Base-by-base conservation (phyloP, 2,797 vertebrate genomes). In the Pangasius larnaudii region DNA sequence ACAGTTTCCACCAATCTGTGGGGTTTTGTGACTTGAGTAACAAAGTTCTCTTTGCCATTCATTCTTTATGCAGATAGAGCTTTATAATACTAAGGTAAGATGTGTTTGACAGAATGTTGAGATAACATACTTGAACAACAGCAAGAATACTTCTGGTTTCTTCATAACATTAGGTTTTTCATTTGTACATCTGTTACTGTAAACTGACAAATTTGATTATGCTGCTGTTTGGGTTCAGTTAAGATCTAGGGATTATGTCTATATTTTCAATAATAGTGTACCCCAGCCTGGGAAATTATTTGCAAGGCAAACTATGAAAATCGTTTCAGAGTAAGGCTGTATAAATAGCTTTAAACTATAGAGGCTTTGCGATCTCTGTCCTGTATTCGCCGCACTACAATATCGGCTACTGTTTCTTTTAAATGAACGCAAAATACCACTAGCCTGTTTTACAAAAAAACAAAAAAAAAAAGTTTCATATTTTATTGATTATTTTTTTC, bases 101-200 rank as follows among this genome's bases (percentile, higher is more conserved):
- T 71, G 30, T 5, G 90, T 93, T 46, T 2, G 59, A 56, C 46
- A 56, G 79, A 39, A 58, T 6, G 16, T 51, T 88, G 74, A 93
- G 93, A 90, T 92, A 90, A 93, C 91, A 93, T 96, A 96, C 95
- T 95, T 96, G 95, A 96, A 96, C 90, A 93, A 93, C 93, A 94
- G 93, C 93, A 94, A 92, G 93, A 91, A 94, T 71, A 92, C 65
- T 92, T 91, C 90, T 89, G 89, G 86, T 93, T 96, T 93, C 61
- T 89, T 78, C 19, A 36, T 33, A 59, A 65, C 91, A 91, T 93
- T 82, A 79, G 77, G 71, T 91, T 84, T 4, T 92, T 90, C 86
- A 90, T 89, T 92, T 92, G 77, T 89, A 75, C 91, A 87, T 63
- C 88, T 90, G 18, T 84, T 69, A 65, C n/a, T 71, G 36, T 79